Evolutionary conservation across 92 coral and sea anemone species (phyloP), one percentile per base, ranked within the genome.

Genomic region (Epizoanthus scotinus): DNA sequence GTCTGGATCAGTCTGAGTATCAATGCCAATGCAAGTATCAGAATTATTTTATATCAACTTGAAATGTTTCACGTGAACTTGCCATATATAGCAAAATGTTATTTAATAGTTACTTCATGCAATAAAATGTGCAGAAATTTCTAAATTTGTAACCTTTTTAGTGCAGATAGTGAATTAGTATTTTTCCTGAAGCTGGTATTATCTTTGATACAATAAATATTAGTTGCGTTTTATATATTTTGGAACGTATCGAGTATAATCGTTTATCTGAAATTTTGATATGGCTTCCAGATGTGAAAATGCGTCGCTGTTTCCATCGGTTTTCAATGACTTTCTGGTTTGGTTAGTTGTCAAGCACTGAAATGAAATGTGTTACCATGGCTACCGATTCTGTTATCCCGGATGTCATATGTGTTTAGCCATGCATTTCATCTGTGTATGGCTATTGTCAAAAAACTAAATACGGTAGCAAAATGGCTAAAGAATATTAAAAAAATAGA

Each of bases 111-210:
- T 73, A 73, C 57, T 50, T 3, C 63, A 73, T 73, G 78, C 62
- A 55, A 73, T 27, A 73, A 55, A 13, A 55, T 27, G 78, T 73
- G 78, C 78, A 73, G 64, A 73, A 9, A 50, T 0, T 17, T 6
- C 38, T 28, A 8, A 28, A 64, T 64, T 64, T 28, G 6, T 13
- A 17, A 29, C 38, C 42, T 29, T 64, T 10, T 47, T 9, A 47
- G 52, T 47, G 52, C 52, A 47, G 10, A 44, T 15, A 44, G 0
- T 44, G 14, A 8, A 8, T 2, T 44, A 8, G 52, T 47, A 47
- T 47, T 47, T 47, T 2, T 47, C 52, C 52, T 47, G 52, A 47
- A 47, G 52, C 52, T 47, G 52, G 34, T 42, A 9, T 17, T 40
- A 7, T 40, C 10, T 27, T 6, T 38, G 10, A 40, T 25, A 20